Conservation (phyloP, 2,888 invertebrate species). For the Nephrocerus scutellatus region DNA sequence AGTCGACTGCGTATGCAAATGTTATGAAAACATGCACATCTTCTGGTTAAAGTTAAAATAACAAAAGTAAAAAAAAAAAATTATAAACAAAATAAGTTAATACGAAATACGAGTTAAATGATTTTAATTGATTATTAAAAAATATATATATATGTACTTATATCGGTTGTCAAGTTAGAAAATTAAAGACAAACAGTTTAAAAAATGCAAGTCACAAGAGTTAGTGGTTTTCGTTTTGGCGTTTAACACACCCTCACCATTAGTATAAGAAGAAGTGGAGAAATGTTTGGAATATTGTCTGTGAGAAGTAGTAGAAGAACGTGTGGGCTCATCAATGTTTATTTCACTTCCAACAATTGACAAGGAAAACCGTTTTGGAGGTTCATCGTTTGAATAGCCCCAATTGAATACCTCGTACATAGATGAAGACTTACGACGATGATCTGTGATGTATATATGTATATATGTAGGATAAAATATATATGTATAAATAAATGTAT, state of each 20-base stretch:
- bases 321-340: conserved; percentile 46
- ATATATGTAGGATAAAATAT: conserved; percentile 20
- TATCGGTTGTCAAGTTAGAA: too few species aligned
- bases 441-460: conserved; percentile 31
- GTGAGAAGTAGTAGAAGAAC: conserved; percentile 34
- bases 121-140: too few species aligned
- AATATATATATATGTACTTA: too few species aligned
- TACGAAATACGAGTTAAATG: too few species aligned
- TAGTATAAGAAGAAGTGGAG: conserved; percentile 33
- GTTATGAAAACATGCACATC: too few species aligned
- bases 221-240: conserved; percentile 22
- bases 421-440: conserved; percentile 59
- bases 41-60: too few species aligned
- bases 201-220: conserved; percentile 19
- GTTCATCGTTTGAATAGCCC: conserved; percentile 50
- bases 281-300: conserved; percentile 35
- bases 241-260: conserved; percentile 46
- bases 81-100: too few species aligned
- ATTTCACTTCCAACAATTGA: conserved; percentile 47
- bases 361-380: conserved; percentile 46
- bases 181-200: conserved; percentile 16
- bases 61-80: too few species aligned
- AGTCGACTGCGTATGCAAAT: too few species aligned
- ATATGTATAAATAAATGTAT: too few species aligned
- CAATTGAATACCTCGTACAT: conserved; percentile 70